A percentile compares a stretch with the other conserved stretches of the same genome.
These are phyloP conservation scores for Neofelis nebulosa DNA, from an alignment of 2,113 vertebrate species.

Conservation along the genomic window DNA sequence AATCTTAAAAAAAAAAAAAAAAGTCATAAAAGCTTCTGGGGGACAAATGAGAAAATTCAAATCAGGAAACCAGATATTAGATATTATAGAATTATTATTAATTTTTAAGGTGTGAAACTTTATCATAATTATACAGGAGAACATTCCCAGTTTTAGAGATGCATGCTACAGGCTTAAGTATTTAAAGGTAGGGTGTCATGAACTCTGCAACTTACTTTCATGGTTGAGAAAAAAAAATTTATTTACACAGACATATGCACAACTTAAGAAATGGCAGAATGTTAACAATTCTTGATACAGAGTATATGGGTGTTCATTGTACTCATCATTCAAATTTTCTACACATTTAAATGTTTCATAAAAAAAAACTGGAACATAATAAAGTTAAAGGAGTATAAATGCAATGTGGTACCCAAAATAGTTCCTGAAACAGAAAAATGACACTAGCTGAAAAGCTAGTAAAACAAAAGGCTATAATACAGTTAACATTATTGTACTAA, in stretches of 20 bases:
- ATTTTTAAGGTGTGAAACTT: not conserved
- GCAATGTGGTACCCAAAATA: not conserved
- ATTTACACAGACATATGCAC: not conserved
- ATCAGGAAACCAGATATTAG: not conserved
- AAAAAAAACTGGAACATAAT: not conserved
- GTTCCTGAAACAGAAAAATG: not conserved
- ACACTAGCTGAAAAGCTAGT: not conserved
- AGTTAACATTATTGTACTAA: not conserved
- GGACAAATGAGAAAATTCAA: constrained; percentile 6
- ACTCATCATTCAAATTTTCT: not conserved
- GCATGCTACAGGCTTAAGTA: not conserved
- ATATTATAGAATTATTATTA: not conserved
- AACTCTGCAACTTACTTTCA: not conserved
- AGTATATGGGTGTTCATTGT: not conserved
- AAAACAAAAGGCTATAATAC: not conserved
- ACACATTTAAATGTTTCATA: not conserved
- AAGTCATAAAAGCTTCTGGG: not conserved
- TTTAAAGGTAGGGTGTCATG: not conserved
- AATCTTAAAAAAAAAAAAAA: not conserved
- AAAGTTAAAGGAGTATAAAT: not conserved
- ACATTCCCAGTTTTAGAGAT: not conserved
- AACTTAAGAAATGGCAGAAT: not conserved
- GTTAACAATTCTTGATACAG: not conserved
- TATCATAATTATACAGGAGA: not conserved
- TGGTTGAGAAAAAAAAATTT: not conserved